phyloP scores from a whole-genome alignment of 2,888 invertebrate species.

The Leptopilina syphax region DNA sequence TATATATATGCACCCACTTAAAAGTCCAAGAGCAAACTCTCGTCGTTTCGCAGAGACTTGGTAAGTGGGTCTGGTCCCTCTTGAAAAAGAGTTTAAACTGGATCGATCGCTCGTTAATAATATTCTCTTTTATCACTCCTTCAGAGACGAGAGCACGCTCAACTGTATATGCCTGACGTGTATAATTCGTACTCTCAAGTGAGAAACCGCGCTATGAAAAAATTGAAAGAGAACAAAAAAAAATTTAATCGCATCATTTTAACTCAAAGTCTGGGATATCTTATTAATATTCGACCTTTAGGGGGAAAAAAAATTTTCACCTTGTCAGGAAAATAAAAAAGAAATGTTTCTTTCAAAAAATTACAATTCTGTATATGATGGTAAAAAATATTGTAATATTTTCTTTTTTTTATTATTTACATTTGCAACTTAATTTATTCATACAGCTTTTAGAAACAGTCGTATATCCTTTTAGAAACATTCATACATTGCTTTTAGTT shows the following conservation, averaged over 20 bases:
- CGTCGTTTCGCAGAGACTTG: constrained; percentile 15
- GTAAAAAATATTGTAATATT: too few species aligned
- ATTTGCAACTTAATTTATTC: too few species aligned
- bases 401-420: too few species aligned
- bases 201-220: constrained; percentile 15
- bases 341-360: too few species aligned
- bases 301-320: too few species aligned
- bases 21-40: constrained; percentile 33
- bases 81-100: constrained; percentile 40
- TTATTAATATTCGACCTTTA: not conserved
- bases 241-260: not conserved
- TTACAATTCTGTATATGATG: too few species aligned
- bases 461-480: too few species aligned
- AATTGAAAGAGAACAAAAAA: not conserved
- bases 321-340: too few species aligned
- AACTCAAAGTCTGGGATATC: not conserved
- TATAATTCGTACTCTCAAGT: constrained; percentile 33
- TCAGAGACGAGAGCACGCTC: constrained; percentile 14
- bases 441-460: too few species aligned
- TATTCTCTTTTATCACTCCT: constrained; percentile 45
- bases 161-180: constrained; percentile 27
- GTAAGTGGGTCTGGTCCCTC: constrained; percentile 32
- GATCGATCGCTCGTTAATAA: constrained; percentile 55
- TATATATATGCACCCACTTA: constrained; percentile 23
- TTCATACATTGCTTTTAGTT: too few species aligned